Evolutionary conservation across 1,140 invertebrate species (phyloP), one percentile per base, ranked within the genome.

Genomic region (Bacillus rossius): DNA sequence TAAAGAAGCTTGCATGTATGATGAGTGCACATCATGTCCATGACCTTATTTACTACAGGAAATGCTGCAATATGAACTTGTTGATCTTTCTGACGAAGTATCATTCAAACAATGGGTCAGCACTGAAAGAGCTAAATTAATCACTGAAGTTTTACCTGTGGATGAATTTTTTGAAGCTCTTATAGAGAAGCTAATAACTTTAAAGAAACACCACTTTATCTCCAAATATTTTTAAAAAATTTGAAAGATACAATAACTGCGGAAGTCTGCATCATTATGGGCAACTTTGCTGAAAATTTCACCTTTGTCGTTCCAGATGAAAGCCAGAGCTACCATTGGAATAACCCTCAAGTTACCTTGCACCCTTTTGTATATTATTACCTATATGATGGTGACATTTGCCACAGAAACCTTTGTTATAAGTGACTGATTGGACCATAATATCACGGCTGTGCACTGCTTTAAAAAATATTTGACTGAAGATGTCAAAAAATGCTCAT

Each of bases 261-360:
- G 10, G 29, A 34, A 7, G 29, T 34, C 29, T 34, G 29, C 29
- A 34, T 66, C 25, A 51, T 60, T 16, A 23, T 65, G 17, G 62
- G 63, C 20, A 69, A 72, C 58, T 69, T 71, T 64, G 66, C 67
- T 50, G 62, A 72, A 65, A 70, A 70, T 47, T 73, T 64, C 54
- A 64, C 61, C 16, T 70, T 69, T 56, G 26, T 67, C 8, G 54
- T 69, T 42, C 64, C 71, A 59, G 62, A 71, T 61, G 64, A 61
- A 51, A 61, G 62, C 19, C 64, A 71, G 60, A 54, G 62, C 16
- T 66, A 50, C 38, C 66, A 72, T 59, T 73, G 64, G 55, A 61
- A 60, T 53, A 70, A 67, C 50, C 53, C 55, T 16, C 66, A 70
- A 55, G 61, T 61, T 8, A 71, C 70, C 8, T 48, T 72, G n/a